These are phyloP conservation scores for Chloropsis cyanopogon DNA, from an alignment of 2,113 vertebrate genomes.

Conservation along the genomic window DNA sequence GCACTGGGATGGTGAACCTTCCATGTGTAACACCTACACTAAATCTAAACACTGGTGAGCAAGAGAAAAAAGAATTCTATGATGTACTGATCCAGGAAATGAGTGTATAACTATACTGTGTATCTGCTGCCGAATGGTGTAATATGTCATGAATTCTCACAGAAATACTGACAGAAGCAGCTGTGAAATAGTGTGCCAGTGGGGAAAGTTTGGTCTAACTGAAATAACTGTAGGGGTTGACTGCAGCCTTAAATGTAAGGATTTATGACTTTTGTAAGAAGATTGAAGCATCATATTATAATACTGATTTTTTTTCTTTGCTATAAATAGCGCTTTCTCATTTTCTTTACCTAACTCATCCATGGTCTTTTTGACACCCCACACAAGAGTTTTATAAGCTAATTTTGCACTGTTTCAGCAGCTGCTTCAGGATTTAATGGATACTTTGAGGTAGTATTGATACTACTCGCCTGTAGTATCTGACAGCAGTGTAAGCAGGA, in stretches of 20 bases:
- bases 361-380: not conserved
- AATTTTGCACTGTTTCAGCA: not conserved
- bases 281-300: not conserved
- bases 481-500: not conserved
- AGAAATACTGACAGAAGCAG: not conserved
- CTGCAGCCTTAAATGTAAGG: not conserved
- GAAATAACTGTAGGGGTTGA: not conserved
- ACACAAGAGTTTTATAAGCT: not conserved
- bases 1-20: not conserved
- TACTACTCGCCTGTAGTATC: not conserved
- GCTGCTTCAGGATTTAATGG: not conserved
- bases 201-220: not conserved
- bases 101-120: not conserved
- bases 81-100: not conserved
- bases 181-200: not conserved
- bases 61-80: not conserved
- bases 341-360: not conserved
- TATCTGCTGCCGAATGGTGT: accelerated
- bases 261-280: not conserved
- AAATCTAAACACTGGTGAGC: not conserved
- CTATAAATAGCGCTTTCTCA: not conserved
- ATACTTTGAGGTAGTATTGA: not conserved
- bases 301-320: not conserved
- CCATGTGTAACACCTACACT: not conserved
- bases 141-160: not conserved